Base-by-base conservation (phyloP, 2,113 vertebrate species). In the Pollimyrus isidori region DNA sequence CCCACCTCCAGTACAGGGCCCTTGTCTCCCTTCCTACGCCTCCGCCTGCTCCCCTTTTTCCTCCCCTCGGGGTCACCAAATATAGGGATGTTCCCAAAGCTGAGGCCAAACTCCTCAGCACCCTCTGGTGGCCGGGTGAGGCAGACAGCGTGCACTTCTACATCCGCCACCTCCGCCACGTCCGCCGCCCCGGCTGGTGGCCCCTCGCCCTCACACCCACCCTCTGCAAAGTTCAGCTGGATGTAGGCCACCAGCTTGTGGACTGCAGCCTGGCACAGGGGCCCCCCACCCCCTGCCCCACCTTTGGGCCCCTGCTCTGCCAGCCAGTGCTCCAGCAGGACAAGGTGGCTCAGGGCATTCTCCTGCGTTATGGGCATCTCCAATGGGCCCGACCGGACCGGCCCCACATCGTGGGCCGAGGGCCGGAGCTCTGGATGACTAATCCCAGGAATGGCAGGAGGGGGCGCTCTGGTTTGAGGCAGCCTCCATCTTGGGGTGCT, bases 321-420 rank as follows among this genome's bases (percentile, higher is more conserved):
- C 53, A 97, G 96, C 98, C 97, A 99, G 90, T 95, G 95, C 93
- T 96, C 97, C 91, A 99, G 96, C 92, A 99, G 96, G 86, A 96
- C 91, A 69, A 98, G 97, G 93, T 97, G 97, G 91, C 96, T 93
- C 92, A 93, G 90, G 0, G 98, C 97, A 91, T 99, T 99, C 95
- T 99, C 97, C 93, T 98, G 97, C 7, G 98, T 99, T 94, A 99
- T 98, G 92, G 98, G 98, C 98, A 99, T 99, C 85, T 93, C 96
- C 89, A 93, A 92, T 90, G 91, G 89, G 90, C 90, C 90, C 87
- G 89, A 88, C 11, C 65, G 52, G 49, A 93, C 89, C 91, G 45
- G 86, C 19, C 91, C 94, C 83, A 65, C 96, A 96, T 99, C 95
- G 96, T 93, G 89, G 91, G 92, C 91, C 52, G 35, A 42, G 88